Percentiles rank a stretch among this genome's conserved stretches.
Conservation (phyloP, 2,113 vertebrate genomes). For the Stigmatopora argus region DNA sequence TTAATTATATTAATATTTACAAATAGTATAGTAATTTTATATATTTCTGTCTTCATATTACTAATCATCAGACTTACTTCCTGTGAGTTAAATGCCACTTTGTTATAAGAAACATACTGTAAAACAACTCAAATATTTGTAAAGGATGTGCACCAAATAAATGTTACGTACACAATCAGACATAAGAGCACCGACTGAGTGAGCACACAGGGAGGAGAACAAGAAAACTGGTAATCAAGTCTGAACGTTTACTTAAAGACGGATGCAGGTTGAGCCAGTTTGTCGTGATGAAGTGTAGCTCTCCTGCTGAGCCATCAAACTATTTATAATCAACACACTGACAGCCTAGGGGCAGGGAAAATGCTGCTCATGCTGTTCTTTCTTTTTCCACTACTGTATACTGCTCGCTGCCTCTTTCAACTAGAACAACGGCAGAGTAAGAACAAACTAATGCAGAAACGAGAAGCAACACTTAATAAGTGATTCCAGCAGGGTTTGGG, state of each 20-base stretch:
- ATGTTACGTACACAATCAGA: conserved; percentile 20
- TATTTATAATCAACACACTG: conserved; percentile 48
- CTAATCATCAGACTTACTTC: not conserved
- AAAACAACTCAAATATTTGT: conserved; percentile 17
- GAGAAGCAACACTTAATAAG: not conserved
- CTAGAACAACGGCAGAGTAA: not conserved
- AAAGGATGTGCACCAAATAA: conserved; percentile 36
- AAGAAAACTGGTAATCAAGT: conserved; percentile 51
- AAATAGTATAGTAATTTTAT: too few relatives aligned
- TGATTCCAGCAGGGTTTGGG: not conserved
- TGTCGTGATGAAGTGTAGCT: conserved; percentile 62
- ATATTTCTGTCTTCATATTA: too few relatives aligned
- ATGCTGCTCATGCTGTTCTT: conserved; percentile 38
- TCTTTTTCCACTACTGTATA: conserved; percentile 5
- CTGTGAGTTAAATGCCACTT: not conserved
- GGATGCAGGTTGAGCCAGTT: conserved; percentile 51
- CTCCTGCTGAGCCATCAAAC: conserved; percentile 61
- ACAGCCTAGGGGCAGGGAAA: conserved; percentile 41
- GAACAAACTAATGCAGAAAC: not conserved
- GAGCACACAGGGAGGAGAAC: not conserved
- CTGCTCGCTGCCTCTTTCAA: not conserved
- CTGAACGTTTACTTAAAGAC: conserved; percentile 43
- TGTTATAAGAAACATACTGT: not conserved
- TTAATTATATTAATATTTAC: too few relatives aligned
- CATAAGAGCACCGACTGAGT: not conserved